Evolutionary conservation across 2,113 vertebrate species (phyloP), one percentile per base, ranked within the genome.

Genomic region (Chaetops frenatus): DNA sequence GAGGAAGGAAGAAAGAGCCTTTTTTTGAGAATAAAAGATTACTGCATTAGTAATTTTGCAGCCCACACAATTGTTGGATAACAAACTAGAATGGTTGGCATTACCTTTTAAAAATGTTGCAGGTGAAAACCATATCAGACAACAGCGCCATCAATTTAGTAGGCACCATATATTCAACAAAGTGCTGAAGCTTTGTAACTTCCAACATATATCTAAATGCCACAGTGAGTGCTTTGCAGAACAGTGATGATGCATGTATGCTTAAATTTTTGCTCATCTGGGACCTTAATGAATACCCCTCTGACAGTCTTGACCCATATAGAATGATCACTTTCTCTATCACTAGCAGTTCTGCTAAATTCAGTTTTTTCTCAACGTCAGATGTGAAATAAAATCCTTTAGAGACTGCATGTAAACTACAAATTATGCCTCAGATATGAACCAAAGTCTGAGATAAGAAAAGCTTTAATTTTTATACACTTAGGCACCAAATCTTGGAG

Each of bases 391-490:
- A 81, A 92, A 92, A 92, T 74, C 35, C 48, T 80, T 54, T 69
- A 58, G 40, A 85, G 21, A 76, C 50, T 65, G 25, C 66, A 7
- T 18, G 6, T 56, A 95, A 95, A 92, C 42, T 57, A 76, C 47
- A 82, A 89, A 88, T 93, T 95, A 93, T 66, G 42, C 70, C 80
- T 88, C 48, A 91, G 35, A 79, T 71, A 90, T 27, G 16, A 96
- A 87, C 35, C 54, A 40, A 79, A 76, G 60, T 44, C 29, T 76
- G 61, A 91, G 82, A 92, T 93, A 73, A 90, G 80, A 84, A 81
- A 86, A 76, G 4, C 12, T 81, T 69, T n/a, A 27, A 23, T 47
- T 92, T 94, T 85, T 83, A 76, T 72, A 12, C 28, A 51, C 13
- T 57, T 58, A 61, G 77, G 33, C 70, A 92, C 60, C 38, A 71